Percentiles rank a stretch among this genome's conserved stretches.
These are phyloP conservation scores for Leucophenga varia DNA, from an alignment of 1,140 invertebrate species.

Conservation along the genomic window DNA sequence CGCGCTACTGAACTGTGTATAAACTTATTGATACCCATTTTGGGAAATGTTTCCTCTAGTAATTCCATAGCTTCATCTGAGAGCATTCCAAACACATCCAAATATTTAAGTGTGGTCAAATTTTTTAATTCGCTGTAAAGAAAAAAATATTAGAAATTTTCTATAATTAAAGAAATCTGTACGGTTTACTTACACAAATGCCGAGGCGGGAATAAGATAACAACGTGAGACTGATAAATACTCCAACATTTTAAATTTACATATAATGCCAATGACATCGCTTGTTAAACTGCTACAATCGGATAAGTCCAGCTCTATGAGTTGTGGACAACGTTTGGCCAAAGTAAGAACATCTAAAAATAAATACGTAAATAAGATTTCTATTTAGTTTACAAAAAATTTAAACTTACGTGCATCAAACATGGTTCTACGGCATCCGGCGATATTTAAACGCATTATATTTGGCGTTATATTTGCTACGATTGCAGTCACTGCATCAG, in stretches of 20 bases:
- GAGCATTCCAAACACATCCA: slow-evolving; percentile 78
- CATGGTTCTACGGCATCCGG: slow-evolving; percentile 75
- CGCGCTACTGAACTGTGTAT: slow-evolving; percentile 75
- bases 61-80: slow-evolving; percentile 62
- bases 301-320: slow-evolving; percentile 84
- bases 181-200: slow-evolving; percentile 63
- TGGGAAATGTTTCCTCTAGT: slow-evolving; percentile 58
- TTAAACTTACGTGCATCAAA: slow-evolving; percentile 70
- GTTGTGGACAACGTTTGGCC: slow-evolving; percentile 65
- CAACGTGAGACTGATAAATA: slow-evolving; percentile 82
- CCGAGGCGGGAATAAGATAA: slow-evolving; percentile 71
- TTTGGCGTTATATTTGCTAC: slow-evolving; percentile 65
- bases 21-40: slow-evolving; percentile 61
- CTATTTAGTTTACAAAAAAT: not conserved
- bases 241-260: slow-evolving; percentile 70
- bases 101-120: slow-evolving; percentile 64
- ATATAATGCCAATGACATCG: slow-evolving; percentile 62
- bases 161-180: not conserved
- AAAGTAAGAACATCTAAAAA: slow-evolving; percentile 68
- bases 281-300: slow-evolving; percentile 76
- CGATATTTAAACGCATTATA: slow-evolving; percentile 75
- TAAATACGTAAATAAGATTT: slow-evolving; percentile 18
- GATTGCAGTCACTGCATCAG: slow-evolving; percentile 63
- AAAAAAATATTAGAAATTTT: slow-evolving; percentile 3
- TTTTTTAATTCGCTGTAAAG: slow-evolving; percentile 59